Conservation (phyloP, 2,113 vertebrate genomes). For the Grallaria varia region DNA sequence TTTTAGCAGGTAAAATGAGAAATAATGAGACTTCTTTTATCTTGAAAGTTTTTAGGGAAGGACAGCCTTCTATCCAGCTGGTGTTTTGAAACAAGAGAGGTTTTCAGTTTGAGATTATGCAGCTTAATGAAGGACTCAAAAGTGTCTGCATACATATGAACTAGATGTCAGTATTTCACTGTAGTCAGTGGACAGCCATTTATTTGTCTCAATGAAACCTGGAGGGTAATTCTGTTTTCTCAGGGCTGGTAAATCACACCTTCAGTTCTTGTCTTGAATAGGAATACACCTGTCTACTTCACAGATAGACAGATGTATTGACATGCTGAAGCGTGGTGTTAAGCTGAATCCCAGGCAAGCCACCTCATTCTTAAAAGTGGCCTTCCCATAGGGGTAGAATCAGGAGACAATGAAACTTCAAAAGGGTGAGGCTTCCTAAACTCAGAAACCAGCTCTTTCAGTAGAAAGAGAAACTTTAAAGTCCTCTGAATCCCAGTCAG, state of each 20-base stretch:
- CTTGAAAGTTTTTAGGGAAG: background rate
- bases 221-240: background rate
- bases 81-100: background rate
- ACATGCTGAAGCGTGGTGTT: background rate
- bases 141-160: background rate
- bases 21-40: background rate
- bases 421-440: background rate
- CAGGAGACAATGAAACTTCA: background rate
- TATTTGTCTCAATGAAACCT: background rate
- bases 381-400: background rate
- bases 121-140: background rate
- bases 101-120: background rate
- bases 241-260: background rate
- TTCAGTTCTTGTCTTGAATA: background rate
- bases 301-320: background rate
- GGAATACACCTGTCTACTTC: background rate
- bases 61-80: background rate
- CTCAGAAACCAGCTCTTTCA: background rate
- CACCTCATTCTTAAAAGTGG: background rate
- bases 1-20: background rate
- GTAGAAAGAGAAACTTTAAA: background rate
- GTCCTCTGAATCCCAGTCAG: background rate
- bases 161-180: background rate
- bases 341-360: background rate
- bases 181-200: background rate